A percentile compares a stretch with the other conserved stretches of the same genome.
Evolutionary conservation across 2,113 vertebrate species (phyloP).

Genomic region (Lophochroa leadbeateri): DNA sequence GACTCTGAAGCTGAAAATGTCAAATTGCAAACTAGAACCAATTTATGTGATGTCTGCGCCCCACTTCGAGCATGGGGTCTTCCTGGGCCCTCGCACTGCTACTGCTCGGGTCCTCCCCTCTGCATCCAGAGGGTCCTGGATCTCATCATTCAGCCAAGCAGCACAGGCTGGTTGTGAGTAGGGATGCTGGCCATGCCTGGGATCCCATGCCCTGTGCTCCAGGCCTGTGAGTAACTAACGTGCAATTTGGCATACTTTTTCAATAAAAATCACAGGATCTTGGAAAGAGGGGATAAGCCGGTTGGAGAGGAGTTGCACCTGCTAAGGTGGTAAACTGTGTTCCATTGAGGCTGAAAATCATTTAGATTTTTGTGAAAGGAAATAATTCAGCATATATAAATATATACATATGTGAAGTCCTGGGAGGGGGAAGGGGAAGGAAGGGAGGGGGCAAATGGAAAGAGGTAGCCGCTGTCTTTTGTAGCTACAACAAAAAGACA

Average conservation of each 20-base stretch:
- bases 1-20: neutral
- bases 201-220: neutral
- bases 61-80: neutral
- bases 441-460: neutral
- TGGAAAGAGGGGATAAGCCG: neutral
- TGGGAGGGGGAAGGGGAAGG: neutral
- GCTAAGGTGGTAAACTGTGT: neutral
- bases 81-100: neutral
- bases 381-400: neutral
- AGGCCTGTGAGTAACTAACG: neutral
- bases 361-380: neutral
- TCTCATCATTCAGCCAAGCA: neutral
- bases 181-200: rapidly evolving
- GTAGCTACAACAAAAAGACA: neutral
- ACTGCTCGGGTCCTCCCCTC: neutral
- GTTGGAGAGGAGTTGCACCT: neutral
- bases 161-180: neutral
- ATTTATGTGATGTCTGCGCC: neutral
- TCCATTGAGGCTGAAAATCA: neutral
- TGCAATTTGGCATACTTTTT: neutral
- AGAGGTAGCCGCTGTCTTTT: neutral
- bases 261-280: neutral
- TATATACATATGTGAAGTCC: neutral
- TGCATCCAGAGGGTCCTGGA: neutral
- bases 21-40: neutral